Percentiles rank a stretch among this genome's conserved stretches.
Evolutionary conservation across 2,113 vertebrate species (phyloP).

Genomic region (Lasiurus cinereus): DNA sequence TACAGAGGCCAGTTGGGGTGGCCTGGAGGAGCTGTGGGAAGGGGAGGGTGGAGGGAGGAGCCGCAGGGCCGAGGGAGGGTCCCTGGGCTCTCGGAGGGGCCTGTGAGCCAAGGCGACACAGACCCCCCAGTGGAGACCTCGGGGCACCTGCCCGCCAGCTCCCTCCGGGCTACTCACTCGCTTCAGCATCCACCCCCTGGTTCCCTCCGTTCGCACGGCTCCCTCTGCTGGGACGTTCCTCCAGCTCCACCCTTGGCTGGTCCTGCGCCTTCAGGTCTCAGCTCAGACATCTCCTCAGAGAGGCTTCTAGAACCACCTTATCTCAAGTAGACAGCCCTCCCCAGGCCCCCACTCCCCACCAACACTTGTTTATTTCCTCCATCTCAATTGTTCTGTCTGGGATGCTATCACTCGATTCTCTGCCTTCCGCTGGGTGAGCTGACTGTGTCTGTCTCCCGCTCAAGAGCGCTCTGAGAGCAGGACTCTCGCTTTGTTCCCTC

Average conservation of each 20-base stretch:
- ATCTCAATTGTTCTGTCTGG: background rate
- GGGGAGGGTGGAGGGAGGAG: background rate
- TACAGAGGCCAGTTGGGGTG: background rate
- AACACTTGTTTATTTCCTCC: background rate
- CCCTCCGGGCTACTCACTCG: rapidly evolving
- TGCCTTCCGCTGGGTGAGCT: background rate
- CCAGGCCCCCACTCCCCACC: no score
- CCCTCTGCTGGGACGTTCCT: background rate
- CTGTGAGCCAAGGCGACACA: background rate
- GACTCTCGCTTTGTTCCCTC: background rate
- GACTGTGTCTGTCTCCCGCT: no score
- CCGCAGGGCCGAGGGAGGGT: background rate
- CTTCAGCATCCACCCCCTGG: rapidly evolving
- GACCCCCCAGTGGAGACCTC: background rate
- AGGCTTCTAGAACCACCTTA: background rate
- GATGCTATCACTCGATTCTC: background rate
- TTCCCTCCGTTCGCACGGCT: background rate
- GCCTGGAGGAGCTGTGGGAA: background rate
- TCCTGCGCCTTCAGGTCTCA: background rate
- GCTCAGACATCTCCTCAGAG: background rate
- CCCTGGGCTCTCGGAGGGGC: background rate
- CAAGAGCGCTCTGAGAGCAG: background rate
- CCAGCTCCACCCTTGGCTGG: background rate
- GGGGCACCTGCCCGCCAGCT: background rate
- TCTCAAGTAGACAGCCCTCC: background rate